A percentile compares a stretch with the other conserved stretches of the same genome.
Evolutionary conservation across 37 sponge, comb jelly and placozoan species (phyloP).

Genomic region (Aplysina aerophoba): DNA sequence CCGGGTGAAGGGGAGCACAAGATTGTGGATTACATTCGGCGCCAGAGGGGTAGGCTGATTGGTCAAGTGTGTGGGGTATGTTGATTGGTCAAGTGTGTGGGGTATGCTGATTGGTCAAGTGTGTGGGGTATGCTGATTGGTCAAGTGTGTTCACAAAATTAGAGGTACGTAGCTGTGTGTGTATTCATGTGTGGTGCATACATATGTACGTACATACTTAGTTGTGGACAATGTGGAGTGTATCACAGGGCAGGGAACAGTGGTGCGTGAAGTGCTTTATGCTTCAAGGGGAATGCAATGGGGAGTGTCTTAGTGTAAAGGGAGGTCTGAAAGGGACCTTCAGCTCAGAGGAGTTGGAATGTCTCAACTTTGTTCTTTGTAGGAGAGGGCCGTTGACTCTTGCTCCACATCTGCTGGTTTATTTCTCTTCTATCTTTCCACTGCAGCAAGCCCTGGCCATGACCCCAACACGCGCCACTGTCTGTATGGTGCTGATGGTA

Average conservation of each 20-base stretch:
- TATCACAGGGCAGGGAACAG: too few relatives aligned
- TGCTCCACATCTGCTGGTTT: neutral
- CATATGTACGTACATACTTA: neutral
- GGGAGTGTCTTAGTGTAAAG: too few relatives aligned
- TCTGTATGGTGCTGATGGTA: slow-evolving; percentile 97
- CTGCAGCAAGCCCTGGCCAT: slow-evolving; percentile 65
- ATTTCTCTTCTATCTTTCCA: neutral
- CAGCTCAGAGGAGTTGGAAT: too few relatives aligned
- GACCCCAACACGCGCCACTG: slow-evolving; percentile 98
- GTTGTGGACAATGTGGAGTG: neutral
- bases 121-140: too few relatives aligned
- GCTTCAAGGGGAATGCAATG: too few relatives aligned
- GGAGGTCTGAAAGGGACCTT: too few relatives aligned
- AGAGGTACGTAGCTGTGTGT: neutral
- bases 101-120: neutral
- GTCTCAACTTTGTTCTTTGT: too few relatives aligned
- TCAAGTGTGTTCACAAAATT: too few relatives aligned
- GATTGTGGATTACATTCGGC: slow-evolving; percentile 97
- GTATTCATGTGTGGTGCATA: neutral
- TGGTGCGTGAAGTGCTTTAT: too few relatives aligned
- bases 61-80: neutral
- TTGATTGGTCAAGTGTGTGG: too few relatives aligned
- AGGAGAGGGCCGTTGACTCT: too few relatives aligned
- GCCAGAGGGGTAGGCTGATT: slow-evolving; percentile 67
- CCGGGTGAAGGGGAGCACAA: slow-evolving; percentile 99